These are phyloP conservation scores for Copidosoma aretas DNA, from an alignment of 2,888 invertebrate genomes.

Conservation along the genomic window DNA sequence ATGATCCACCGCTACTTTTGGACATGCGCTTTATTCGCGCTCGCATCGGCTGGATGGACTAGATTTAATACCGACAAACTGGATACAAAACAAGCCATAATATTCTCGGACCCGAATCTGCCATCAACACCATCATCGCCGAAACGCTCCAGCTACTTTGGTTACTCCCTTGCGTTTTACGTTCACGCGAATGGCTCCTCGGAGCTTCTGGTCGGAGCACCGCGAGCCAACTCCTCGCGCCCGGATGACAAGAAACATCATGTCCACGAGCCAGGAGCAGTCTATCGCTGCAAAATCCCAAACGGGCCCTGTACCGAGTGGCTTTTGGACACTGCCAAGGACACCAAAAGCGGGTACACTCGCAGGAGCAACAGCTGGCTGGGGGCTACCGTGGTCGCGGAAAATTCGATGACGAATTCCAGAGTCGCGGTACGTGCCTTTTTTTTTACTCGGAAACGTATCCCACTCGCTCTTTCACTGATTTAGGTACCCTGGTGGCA, in stretches of 20 bases:
- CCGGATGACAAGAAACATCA: conserved; percentile 4
- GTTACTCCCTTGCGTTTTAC: conserved; percentile 56
- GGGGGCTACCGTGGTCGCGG: conserved; percentile 60
- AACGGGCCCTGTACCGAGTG: conserved; percentile 48
- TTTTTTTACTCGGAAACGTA: neutral
- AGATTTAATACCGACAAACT: conserved; percentile 50
- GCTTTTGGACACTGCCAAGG: conserved; percentile 43
- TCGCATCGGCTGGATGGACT: too few species aligned
- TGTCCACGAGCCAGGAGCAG: conserved; percentile 54
- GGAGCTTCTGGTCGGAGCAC: conserved; percentile 57
- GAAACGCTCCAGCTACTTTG: conserved; percentile 54
- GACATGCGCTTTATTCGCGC: too few species aligned
- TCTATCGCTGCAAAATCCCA: conserved; percentile 50
- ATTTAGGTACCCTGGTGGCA: neutral
- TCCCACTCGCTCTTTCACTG: neutral
- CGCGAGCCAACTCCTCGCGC: conserved; percentile 50
- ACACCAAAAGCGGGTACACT: conserved; percentile 34
- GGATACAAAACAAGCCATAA: conserved; percentile 49
- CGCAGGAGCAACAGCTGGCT: conserved; percentile 54
- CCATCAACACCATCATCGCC: neutral
- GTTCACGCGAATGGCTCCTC: conserved; percentile 2
- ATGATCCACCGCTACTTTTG: too few species aligned
- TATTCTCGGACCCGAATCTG: conserved; percentile 49
- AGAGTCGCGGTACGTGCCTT: conserved; percentile 50
- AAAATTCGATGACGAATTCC: conserved; percentile 47